These are phyloP conservation scores for Mallotus villosus DNA, from an alignment of 2,797 vertebrate species.

Conservation along the genomic window DNA sequence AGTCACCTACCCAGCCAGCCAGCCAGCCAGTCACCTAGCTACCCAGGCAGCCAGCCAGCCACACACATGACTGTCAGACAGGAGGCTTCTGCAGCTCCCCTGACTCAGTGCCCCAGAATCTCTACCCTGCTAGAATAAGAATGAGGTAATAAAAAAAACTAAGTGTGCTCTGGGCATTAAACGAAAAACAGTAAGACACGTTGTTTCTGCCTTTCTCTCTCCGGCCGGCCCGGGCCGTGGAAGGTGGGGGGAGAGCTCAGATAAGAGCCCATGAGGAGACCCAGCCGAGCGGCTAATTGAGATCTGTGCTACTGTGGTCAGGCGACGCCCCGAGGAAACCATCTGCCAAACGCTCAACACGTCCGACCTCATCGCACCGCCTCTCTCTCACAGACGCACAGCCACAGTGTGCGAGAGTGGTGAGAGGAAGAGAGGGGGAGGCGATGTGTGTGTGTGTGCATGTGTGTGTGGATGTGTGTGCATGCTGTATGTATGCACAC, in stretches of 20 bases:
- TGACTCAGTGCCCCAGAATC: too few species aligned
- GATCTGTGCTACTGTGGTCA: conserved; percentile 44
- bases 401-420: conserved; percentile 9
- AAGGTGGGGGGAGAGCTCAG: conserved; percentile 12
- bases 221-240: too few species aligned
- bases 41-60: too few species aligned
- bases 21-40: too few species aligned
- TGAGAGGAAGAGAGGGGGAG: background rate
- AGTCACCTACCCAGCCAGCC: too few species aligned
- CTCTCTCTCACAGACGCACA: conserved; percentile 24
- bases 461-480: conserved; percentile 8
- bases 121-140: too few species aligned
- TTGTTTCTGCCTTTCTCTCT: too few species aligned
- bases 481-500: background rate
- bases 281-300: conserved; percentile 58
- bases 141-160: too few species aligned
- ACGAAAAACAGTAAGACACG: too few species aligned
- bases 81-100: too few species aligned
- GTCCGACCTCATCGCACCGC: conserved; percentile 32
- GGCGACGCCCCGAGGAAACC: conserved; percentile 31
- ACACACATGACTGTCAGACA: too few species aligned
- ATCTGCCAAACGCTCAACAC: conserved; percentile 47
- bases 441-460: conserved; percentile 10
- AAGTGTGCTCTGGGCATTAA: too few species aligned
- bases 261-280: conserved; percentile 45